Evolutionary conservation across 2,113 vertebrate genomes (phyloP).

Genomic region (Microcebus griseorufus): DNA sequence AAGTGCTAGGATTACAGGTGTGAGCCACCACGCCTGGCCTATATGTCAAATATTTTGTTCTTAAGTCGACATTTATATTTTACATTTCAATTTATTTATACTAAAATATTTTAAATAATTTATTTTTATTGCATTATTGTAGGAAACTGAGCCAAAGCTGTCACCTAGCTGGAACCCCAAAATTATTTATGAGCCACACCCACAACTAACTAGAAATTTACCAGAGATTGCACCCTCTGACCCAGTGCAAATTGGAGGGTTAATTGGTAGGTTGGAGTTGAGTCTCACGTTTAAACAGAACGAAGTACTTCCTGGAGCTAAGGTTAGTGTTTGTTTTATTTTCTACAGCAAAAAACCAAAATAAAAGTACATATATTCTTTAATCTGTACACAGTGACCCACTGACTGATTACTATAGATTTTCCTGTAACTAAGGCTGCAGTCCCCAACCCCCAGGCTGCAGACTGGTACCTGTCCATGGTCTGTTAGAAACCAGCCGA

Average conservation of each 20-base stretch:
- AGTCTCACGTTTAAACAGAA: slow-evolving; percentile 96
- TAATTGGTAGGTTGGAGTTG: slow-evolving; percentile 92
- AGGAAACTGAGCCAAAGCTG: slow-evolving; percentile 97
- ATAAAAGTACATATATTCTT: neutral
- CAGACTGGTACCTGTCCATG: too few relatives aligned
- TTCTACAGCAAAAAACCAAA: neutral
- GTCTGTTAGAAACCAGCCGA: too few relatives aligned
- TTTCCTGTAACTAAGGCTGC: neutral
- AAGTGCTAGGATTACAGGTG: too few relatives aligned
- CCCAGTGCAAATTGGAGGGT: slow-evolving; percentile 94
- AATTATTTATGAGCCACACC: slow-evolving; percentile 97
- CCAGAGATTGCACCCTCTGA: slow-evolving; percentile 82
- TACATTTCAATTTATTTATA: neutral
- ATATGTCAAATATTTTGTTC: neutral
- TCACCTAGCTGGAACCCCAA: slow-evolving; percentile 99
- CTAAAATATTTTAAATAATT: slow-evolving; percentile 27
- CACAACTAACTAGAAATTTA: slow-evolving; percentile 93
- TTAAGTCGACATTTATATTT: neutral
- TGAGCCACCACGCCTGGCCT: too few relatives aligned
- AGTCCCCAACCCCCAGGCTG: too few relatives aligned
- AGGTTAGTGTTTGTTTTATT: slow-evolving; percentile 64
- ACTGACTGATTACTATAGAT: neutral
- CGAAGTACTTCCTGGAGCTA: slow-evolving; percentile 90
- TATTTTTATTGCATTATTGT: slow-evolving; percentile 69
- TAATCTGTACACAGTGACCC: neutral